phyloP scores from a whole-genome alignment of 1,140 invertebrate genomes.

The Rhynchophorus ferrugineus region DNA sequence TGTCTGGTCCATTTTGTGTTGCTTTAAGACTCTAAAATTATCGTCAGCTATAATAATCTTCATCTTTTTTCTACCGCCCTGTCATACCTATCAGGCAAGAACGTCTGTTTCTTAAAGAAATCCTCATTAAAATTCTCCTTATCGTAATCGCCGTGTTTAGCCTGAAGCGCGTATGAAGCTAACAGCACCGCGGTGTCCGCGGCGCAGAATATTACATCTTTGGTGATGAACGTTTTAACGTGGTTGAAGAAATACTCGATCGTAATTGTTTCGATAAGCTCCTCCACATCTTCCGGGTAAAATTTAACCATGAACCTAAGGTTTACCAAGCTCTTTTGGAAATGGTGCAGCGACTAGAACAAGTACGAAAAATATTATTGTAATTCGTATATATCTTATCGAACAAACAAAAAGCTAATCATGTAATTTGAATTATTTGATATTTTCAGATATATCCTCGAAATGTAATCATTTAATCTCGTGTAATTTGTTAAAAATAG shows the following conservation, averaged over 20 bases:
- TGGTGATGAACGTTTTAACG: conserved; percentile 33
- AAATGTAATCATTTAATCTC: not conserved
- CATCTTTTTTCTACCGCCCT: not conserved
- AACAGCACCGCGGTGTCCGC: conserved; percentile 38
- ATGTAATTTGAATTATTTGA: not conserved
- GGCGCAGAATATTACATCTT: conserved; percentile 36
- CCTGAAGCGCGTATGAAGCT: conserved; percentile 38
- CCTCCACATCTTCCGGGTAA: conserved; percentile 39
- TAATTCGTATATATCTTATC: not conserved
- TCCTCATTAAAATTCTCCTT: conserved; percentile 27
- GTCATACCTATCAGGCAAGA: conserved; percentile 34
- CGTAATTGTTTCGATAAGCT: conserved; percentile 37
- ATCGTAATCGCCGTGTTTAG: conserved; percentile 36
- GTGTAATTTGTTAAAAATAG: not conserved
- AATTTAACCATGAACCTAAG: conserved; percentile 39
- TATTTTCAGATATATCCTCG: not conserved
- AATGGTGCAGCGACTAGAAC: conserved; percentile 27
- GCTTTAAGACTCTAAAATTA: conserved; percentile 29
- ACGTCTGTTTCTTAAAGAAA: conserved; percentile 29
- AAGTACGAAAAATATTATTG: not conserved
- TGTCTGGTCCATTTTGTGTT: conserved; percentile 31
- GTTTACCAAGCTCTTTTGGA: conserved; percentile 20
- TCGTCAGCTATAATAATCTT: not conserved
- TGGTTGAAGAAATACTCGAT: conserved; percentile 37
- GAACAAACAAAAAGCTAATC: too few relatives aligned